Conservation (phyloP, 2,797 vertebrate genomes). For the Poecile montanus region DNA sequence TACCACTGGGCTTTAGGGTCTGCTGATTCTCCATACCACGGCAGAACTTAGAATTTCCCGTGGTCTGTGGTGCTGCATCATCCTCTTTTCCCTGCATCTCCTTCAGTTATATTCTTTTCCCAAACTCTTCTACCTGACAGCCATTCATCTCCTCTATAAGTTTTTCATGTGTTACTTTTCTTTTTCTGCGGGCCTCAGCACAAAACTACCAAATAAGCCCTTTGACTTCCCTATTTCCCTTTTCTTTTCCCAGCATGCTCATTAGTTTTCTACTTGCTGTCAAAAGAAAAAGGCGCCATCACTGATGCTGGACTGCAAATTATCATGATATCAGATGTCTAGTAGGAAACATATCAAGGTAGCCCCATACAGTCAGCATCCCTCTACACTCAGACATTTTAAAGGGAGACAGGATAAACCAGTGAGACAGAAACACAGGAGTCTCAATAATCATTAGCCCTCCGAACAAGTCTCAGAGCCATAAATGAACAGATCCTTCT, state of each 20-base stretch:
- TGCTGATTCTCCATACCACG: not conserved
- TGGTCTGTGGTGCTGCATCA: not conserved
- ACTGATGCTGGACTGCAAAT: not conserved
- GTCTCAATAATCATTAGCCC: not conserved
- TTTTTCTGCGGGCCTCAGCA: not conserved
- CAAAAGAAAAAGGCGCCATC: not conserved
- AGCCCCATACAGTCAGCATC: accelerated
- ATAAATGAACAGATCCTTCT: not conserved
- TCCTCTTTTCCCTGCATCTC: not conserved
- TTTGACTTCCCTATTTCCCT: not conserved
- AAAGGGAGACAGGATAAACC: not conserved
- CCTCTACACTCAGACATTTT: not conserved
- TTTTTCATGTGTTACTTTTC: not conserved
- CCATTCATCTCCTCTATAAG: not conserved
- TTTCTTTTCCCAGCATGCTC: not conserved
- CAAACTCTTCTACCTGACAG: not conserved
- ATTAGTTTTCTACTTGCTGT: not conserved
- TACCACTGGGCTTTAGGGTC: not conserved
- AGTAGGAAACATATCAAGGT: not conserved
- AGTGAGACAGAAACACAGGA: not conserved
- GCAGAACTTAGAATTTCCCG: not conserved
- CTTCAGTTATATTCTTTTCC: not conserved
- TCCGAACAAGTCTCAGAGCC: not conserved
- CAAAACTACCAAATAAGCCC: accelerated
- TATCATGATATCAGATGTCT: not conserved